Evolutionary conservation across 2,888 invertebrate genomes (phyloP).

Genomic region (Tetramorium bicarinatum): DNA sequence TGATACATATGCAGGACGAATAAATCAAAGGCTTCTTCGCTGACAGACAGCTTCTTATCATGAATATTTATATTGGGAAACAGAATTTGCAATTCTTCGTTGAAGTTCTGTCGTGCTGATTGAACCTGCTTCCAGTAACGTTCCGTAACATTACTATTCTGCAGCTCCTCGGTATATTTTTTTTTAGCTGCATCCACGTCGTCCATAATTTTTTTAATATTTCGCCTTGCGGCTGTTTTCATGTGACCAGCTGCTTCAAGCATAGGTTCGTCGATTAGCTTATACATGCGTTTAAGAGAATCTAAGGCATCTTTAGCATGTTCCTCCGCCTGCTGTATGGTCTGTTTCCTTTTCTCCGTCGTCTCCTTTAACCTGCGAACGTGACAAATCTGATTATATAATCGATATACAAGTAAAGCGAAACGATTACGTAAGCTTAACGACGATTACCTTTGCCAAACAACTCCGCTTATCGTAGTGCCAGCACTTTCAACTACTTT

Average conservation of each 20-base stretch:
- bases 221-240: slow-evolving; percentile 82
- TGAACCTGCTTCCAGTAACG: slow-evolving; percentile 94
- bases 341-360: slow-evolving; percentile 88
- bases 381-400: not conserved
- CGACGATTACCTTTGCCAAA: slow-evolving; percentile 81
- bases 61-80: slow-evolving; percentile 91
- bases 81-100: slow-evolving; percentile 90
- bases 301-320: slow-evolving; percentile 88
- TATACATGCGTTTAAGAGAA: slow-evolving; percentile 86
- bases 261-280: slow-evolving; percentile 85
- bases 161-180: slow-evolving; percentile 88
- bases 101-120: slow-evolving; percentile 88
- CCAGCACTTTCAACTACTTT: slow-evolving; percentile 79
- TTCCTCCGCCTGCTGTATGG: slow-evolving; percentile 88
- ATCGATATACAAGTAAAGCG: slow-evolving; percentile 10
- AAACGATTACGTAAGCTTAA: slow-evolving; percentile 21
- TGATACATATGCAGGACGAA: slow-evolving; percentile 93
- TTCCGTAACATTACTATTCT: slow-evolving; percentile 90
- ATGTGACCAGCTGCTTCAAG: slow-evolving; percentile 84
- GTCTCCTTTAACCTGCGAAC: slow-evolving; percentile 87
- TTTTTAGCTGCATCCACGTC: slow-evolving; percentile 89
- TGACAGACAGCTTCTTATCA: slow-evolving; percentile 89
- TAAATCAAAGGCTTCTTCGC: slow-evolving; percentile 91
- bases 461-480: slow-evolving; percentile 65
- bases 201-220: slow-evolving; percentile 85